These are phyloP conservation scores for Platalea minor DNA, from an alignment of 2,797 vertebrate genomes.

Conservation along the genomic window DNA sequence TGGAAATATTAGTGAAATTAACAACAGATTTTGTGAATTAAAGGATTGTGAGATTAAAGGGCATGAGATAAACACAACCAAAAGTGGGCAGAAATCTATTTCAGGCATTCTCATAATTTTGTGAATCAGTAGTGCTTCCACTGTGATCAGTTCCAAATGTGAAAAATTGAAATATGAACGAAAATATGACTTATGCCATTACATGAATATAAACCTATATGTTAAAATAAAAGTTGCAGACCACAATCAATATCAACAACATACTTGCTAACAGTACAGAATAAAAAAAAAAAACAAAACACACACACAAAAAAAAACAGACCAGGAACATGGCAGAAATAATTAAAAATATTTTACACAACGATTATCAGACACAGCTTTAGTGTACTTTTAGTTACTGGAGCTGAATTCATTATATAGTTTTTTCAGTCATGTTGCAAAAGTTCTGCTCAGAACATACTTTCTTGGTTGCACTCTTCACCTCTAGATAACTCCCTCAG, in stretches of 20 bases:
- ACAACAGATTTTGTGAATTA: background rate
- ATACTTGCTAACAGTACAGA: background rate
- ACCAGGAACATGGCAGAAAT: background rate
- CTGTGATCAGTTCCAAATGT: background rate
- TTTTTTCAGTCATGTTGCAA: background rate
- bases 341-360: background rate
- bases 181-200: background rate
- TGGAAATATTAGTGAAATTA: background rate
- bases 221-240: background rate
- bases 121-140: background rate
- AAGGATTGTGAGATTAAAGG: background rate
- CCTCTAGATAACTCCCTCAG: conserved; percentile 18
- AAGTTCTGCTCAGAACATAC: conserved; percentile 9
- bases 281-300: background rate
- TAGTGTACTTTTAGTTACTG: background rate
- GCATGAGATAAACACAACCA: background rate
- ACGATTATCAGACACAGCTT: background rate
- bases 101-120: background rate
- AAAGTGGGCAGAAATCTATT: background rate
- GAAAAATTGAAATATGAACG: background rate
- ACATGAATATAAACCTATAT: background rate
- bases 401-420: background rate
- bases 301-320: no score
- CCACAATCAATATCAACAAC: background rate
- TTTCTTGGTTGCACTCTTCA: conserved; percentile 43